phyloP scores from a whole-genome alignment of 2,797 vertebrate genomes.

The Capromys pilorides region DNA sequence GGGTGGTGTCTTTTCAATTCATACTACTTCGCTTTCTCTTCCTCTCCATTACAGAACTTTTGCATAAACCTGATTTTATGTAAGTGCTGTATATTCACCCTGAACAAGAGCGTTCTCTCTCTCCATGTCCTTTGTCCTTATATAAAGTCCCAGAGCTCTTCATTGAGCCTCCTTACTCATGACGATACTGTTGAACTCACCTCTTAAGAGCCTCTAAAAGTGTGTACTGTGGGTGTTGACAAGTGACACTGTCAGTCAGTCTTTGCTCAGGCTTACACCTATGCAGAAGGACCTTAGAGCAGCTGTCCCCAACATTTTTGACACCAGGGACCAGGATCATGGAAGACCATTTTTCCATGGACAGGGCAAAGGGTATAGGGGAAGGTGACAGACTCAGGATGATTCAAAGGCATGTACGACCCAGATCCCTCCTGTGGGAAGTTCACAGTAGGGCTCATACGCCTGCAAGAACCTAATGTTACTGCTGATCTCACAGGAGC shows the following conservation, averaged over 20 bases:
- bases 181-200: accelerated
- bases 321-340: neutral
- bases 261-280: neutral
- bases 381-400: neutral
- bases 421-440: neutral
- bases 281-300: neutral
- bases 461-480: neutral
- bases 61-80: no score
- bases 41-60: neutral
- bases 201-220: no score
- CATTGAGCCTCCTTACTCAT: no score
- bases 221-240: no score
- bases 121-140: accelerated
- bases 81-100: neutral
- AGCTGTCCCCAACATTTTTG: neutral
- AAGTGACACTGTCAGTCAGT: accelerated
- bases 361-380: neutral
- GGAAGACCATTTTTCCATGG: neutral
- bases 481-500: neutral
- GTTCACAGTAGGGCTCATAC: neutral
- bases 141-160: neutral
- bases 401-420: neutral
- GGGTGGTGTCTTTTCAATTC: neutral
- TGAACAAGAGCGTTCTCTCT: neutral
- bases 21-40: neutral